Evolutionary conservation across 35 echinoderm and acorn worm species (phyloP).

Genomic region (Lytechinus variegatus): DNA sequence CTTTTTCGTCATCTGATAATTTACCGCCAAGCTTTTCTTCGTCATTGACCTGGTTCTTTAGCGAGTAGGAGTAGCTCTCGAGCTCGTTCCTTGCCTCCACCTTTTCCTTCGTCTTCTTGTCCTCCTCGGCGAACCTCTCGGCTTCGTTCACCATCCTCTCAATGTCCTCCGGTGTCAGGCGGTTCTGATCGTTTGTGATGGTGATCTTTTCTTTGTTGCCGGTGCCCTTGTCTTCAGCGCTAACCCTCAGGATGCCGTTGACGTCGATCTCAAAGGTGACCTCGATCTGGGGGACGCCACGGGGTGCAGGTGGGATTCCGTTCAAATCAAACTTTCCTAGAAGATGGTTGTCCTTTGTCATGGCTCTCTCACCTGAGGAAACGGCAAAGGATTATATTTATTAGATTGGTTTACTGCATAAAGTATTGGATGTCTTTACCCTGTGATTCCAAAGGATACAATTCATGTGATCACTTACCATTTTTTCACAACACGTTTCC

Average conservation of each 20-base stretch:
- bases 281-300: conserved; percentile 96
- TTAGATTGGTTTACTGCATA: no score
- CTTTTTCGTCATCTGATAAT: conserved; percentile 92
- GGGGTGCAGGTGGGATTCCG: conserved; percentile 90
- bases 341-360: conserved; percentile 99
- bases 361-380: conserved; percentile 88
- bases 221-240: conserved; percentile 98
- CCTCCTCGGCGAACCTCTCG: conserved; percentile 91
- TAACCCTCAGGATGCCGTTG: conserved; percentile 94
- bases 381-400: neutral
- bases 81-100: conserved; percentile 92
- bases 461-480: no score
- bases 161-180: conserved; percentile 94
- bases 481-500: no score
- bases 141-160: conserved; percentile 96
- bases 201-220: conserved; percentile 99
- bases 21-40: conserved; percentile 96
- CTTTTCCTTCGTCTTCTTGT: conserved; percentile 82
- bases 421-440: no score
- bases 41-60: conserved; percentile 95
- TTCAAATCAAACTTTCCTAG: conserved; percentile 99
- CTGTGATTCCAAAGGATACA: neutral
- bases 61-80: conserved; percentile 93
- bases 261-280: conserved; percentile 98
- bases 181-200: conserved; percentile 97